Evolutionary conservation across 2,888 invertebrate species (phyloP), one percentile per base, ranked within the genome.

Genomic region (Geophilus truncorum): DNA sequence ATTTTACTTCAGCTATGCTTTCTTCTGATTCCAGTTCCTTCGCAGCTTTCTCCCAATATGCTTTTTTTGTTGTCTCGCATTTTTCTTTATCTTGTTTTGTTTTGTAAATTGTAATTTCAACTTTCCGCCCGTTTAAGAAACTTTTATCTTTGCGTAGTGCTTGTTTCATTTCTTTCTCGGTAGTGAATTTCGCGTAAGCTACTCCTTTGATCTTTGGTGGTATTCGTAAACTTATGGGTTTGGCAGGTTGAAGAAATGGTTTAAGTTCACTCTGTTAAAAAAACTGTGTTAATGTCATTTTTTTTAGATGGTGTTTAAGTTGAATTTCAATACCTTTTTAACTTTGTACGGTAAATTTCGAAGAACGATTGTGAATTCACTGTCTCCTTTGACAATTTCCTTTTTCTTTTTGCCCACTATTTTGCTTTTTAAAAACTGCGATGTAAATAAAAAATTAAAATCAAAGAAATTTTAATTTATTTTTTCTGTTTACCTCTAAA

Each of bases 301-400:
- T n/a, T n/a, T n/a, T n/a, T n/a, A n/a, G n/a, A n/a, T n/a, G n/a
- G n/a, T n/a, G n/a, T n/a, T 75, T 23, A 34, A 40, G 9, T 30
- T 80, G 12, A 34, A 51, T 45, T 9, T 18, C 15, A 75, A 25
- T 77, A 77, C 77, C 75, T 77, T 80, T 77, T 76, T 80, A 4
- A n/a, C 5, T 36, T 80, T 80, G 32, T 9, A 23, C 18, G 76
- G 80, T n/a, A 80, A 70, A 12, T 70, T 70, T 40, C 40, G 9
- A 23, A 80, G 3, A n/a, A 25, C 25, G 32, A 81, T 45, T 30
- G 78, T 78, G 30, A 78, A 81, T 10, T 51, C 91, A 90, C 85
- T 91, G 90, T 85, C 92, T 92, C 21, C 88, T 88, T 82, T 89
- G 88, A 92, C 92, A 92, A 84, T 90, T 90, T 12, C 80, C 81